Base-by-base conservation (phyloP, 2,888 invertebrate genomes). In the Hyposoter didymator region DNA sequence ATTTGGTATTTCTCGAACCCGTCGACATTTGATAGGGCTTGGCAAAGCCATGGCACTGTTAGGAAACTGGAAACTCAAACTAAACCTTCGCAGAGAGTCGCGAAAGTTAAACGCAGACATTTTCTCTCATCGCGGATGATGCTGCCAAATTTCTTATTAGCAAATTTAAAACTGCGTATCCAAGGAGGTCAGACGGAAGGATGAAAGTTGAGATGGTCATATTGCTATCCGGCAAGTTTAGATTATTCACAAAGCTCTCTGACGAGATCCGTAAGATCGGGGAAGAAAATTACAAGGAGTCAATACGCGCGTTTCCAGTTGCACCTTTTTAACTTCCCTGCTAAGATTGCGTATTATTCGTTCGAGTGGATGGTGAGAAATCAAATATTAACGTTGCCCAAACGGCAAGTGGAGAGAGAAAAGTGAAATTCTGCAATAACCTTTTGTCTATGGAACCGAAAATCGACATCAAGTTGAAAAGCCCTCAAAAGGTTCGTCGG, bases 361-460 rank as follows among this genome's bases (percentile, higher is more conserved):
- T 76, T 52, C 43, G 55, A 22, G 10, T 19, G 43, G 22, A 28
- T 32, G 47, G n/a, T 43, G n/a, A n/a, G 59, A 70, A 76, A 76
- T 80, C 79, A 47, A 79, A 64, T 69, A 79, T 84, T 62, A 62
- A 49, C 74, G 19, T 70, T 43, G 75, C 62, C 1, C 69, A 64
- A 75, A 22, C 70, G 52, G 32, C 43, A 28, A 35, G 74, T 62
- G 32, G 22, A 32, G 55, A 28, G 22, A 22, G 59, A 5, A 19
- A 19, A 14, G 45, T 47, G 28, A 66, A 49, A 73, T 67, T 73
- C 43, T 43, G 35, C 55, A 69, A 74, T 83, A 78, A 83, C 75
- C 84, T 80, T 79, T 75, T 59, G 49, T 69, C 66, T 35, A 70
- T 12, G 17, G 32, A 70, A 80, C 64, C 70, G 32, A 64, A 64